Evolutionary conservation across 2,113 vertebrate genomes (phyloP).

Genomic region (Neogale vison): DNA sequence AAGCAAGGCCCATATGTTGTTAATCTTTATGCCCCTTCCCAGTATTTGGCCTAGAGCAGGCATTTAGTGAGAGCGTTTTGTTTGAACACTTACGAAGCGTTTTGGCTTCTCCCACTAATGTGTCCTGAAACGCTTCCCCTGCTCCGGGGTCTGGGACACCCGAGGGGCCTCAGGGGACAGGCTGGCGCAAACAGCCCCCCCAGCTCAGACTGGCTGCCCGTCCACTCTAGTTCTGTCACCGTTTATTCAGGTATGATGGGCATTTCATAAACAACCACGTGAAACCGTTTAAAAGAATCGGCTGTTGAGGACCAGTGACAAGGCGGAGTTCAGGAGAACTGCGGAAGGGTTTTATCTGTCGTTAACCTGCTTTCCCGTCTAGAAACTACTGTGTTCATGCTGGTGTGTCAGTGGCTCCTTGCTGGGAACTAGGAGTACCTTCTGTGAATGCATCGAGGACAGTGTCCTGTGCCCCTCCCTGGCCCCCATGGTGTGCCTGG

Average conservation of each 20-base stretch:
- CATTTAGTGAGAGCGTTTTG: background rate
- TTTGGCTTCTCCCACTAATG: background rate
- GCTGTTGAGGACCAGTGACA: background rate
- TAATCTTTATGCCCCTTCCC: background rate
- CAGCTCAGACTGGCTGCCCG: background rate
- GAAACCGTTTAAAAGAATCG: background rate
- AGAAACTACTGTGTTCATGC: background rate
- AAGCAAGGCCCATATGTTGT: conserved; percentile 12
- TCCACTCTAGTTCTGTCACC: background rate
- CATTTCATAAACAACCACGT: background rate
- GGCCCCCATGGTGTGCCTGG: background rate
- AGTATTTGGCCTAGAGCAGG: background rate
- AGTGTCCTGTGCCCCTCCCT: background rate
- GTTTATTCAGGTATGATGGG: background rate
- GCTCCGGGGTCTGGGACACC: background rate
- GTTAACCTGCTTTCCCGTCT: background rate
- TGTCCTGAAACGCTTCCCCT: background rate
- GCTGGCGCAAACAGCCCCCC: background rate
- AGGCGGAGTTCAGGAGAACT: background rate
- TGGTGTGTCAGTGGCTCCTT: background rate
- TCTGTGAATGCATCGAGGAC: accelerated
- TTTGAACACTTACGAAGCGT: background rate
- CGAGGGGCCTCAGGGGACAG: background rate
- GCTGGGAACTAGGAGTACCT: background rate
- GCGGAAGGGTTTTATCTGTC: background rate